Evolutionary conservation across 2,888 invertebrate genomes (phyloP).

Genomic region (Clunio marinus): DNA sequence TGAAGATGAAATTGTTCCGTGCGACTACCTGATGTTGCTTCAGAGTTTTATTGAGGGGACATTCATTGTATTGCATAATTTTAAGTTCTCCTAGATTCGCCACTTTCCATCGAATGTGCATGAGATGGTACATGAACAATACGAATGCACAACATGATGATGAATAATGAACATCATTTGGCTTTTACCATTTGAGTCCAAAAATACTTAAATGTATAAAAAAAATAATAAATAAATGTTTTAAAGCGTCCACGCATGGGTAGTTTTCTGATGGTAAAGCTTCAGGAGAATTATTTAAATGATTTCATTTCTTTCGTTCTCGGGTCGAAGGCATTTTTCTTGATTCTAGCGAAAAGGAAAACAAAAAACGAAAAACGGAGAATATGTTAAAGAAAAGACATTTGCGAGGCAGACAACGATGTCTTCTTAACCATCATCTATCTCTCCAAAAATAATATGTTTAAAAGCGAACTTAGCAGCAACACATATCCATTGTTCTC

Average conservation of each 20-base stretch:
- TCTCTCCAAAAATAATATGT: conserved; percentile 8
- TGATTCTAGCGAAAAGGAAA: not conserved
- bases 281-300: not conserved
- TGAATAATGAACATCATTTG: conserved; percentile 17
- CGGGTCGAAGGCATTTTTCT: too few species aligned
- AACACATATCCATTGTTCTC: conserved; percentile 26
- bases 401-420: not conserved
- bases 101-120: not conserved
- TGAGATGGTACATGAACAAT: not conserved
- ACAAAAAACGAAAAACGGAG: too few species aligned
- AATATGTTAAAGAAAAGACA: conserved; percentile 5
- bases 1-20: not conserved
- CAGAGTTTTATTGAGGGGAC: not conserved
- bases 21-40: conserved; percentile 15
- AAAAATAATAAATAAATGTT: too few species aligned
- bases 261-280: not conserved
- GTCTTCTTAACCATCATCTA: conserved; percentile 21
- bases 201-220: too few species aligned
- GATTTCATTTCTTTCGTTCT: not conserved
- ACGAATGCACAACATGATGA: conserved; percentile 16
- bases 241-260: not conserved
- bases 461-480: not conserved
- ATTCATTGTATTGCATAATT: not conserved
- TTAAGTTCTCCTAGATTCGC: conserved; percentile 26
- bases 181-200: not conserved